Conservation (phyloP, 35 echinoderm and acorn worm species). For the Heliocidaris tuberculata region DNA sequence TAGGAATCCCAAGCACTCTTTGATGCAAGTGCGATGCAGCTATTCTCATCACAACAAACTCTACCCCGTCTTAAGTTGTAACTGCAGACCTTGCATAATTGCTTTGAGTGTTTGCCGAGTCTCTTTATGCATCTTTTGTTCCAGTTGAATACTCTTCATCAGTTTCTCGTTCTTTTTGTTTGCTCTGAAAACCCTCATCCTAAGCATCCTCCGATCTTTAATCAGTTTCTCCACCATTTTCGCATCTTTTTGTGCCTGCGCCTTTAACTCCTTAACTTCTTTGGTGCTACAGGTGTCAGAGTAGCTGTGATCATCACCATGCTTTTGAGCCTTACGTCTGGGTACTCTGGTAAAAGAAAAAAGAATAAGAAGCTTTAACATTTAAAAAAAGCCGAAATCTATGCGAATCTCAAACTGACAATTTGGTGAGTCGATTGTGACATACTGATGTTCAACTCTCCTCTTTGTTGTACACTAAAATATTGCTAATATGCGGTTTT, state of each 20-base stretch:
- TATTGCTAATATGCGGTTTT: too few relatives aligned
- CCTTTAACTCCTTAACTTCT: background rate
- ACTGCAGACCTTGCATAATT: background rate
- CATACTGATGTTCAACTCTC: too few relatives aligned
- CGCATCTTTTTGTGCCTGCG: background rate
- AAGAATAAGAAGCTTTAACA: too few relatives aligned
- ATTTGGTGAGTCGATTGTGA: too few relatives aligned
- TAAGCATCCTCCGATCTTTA: background rate
- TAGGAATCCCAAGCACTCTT: too few relatives aligned
- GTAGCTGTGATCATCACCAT: background rate
- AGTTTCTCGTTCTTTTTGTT: background rate
- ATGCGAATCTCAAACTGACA: too few relatives aligned
- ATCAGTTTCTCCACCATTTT: background rate
- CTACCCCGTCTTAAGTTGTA: background rate
- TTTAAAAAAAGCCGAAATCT: too few relatives aligned
- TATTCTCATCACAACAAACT: background rate
- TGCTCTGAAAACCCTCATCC: background rate
- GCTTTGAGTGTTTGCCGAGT: background rate
- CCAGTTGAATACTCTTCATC: background rate
- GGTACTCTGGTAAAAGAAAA: background rate
- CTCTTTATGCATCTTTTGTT: background rate
- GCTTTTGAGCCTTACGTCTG: background rate
- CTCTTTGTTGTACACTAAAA: too few relatives aligned
- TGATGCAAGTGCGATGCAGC: too few relatives aligned
- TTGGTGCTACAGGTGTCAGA: background rate